Conservation (phyloP, 2,888 invertebrate species). For the Melitaea athalia region DNA sequence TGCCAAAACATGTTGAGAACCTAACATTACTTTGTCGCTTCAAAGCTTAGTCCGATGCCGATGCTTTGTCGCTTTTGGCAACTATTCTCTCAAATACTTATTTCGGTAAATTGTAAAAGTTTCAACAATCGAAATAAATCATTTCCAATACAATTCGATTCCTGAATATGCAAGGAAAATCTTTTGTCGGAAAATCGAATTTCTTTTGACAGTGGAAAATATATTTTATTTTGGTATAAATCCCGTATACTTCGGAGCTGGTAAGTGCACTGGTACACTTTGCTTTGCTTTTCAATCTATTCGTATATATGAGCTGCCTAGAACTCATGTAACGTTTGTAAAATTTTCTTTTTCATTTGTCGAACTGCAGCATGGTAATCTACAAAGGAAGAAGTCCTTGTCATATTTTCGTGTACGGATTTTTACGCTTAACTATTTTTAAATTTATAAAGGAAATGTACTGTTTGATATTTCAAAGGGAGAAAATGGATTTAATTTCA, state of each 20-base stretch:
- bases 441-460: background rate
- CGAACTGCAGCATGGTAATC: background rate
- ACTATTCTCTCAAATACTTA: background rate
- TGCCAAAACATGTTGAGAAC: no score
- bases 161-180: background rate
- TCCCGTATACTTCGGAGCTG: background rate
- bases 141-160: conserved; percentile 8
- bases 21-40: no score
- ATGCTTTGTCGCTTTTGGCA: background rate
- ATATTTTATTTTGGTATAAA: conserved; percentile 10
- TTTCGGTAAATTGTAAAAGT: background rate
- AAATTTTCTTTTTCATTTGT: conserved; percentile 4
- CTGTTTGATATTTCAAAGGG: background rate
- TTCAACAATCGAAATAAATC: conserved; percentile 6
- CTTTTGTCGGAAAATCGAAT: conserved; percentile 2
- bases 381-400: conserved; percentile 1
- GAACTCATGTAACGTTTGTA: background rate
- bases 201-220: conserved; percentile 3
- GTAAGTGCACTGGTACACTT: background rate
- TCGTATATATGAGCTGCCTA: background rate
- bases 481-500: background rate
- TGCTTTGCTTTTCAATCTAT: conserved; percentile 1
- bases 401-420: background rate
- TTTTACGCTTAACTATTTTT: background rate
- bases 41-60: background rate